Evolutionary conservation across 1,140 invertebrate genomes (phyloP), one percentile per base, ranked within the genome.

Genomic region (Anadara kagoshimensis): DNA sequence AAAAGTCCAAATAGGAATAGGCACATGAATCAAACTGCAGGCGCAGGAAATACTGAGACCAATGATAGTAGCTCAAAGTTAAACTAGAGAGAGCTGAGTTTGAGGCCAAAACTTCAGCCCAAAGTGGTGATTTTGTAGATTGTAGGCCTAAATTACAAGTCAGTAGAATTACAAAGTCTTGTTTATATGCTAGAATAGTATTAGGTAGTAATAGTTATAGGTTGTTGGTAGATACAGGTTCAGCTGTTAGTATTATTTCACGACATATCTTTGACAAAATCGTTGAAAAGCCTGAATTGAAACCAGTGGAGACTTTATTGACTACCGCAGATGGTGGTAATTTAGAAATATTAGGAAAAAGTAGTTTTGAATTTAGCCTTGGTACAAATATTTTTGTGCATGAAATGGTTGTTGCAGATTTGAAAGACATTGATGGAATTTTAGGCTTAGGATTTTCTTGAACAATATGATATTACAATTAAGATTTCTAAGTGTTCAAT

Each of bases 191-290:
- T 20, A 61, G 22, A 44, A 61, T 20, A 0, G 44, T n/a, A 16
- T 44, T 61, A 1, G 41, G 45, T 10, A 61, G 45, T 0, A 44
- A 10, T 41, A 61, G 7, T 61, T 22, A 44, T 3, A 61, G 45
- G 24, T 1, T 51, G 49, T 24, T 72, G 11, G 54, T 72, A 56
- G 69, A 72, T 57, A 24, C 69, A 43, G 61, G 69, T 22, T 64
- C 49, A 18, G 16, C 59, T n/a, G 63, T 65, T 1, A 53, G 36
- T 45, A 58, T 72, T 36, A 12, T 72, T 24, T 56, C 61, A 7
- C 47, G 18, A n/a, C n/a, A 5, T 5, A 43, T 49, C 16, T 65
- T 36, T 64, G 20, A 72, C 11, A 47, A 14, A 49, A 16, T 65
- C 10, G 29, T 45, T 58, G 24, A 47, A 18, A 58, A 65, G 22